phyloP scores from a whole-genome alignment of 2,113 vertebrate species.

The Phylloscopus trochiloides region DNA sequence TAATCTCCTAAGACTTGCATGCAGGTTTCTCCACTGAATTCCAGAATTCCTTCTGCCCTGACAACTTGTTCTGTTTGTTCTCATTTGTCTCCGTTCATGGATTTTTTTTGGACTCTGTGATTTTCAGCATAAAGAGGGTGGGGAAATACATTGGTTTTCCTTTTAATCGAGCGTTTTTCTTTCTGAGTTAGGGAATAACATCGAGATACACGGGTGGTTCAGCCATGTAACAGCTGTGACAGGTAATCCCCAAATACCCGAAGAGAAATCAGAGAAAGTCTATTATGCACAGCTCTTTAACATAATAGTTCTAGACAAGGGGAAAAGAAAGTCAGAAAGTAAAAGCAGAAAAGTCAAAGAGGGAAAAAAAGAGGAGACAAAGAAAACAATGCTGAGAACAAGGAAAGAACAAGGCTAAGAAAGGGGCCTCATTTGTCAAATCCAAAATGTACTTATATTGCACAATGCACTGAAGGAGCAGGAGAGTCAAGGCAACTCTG shows the following conservation, averaged over 20 bases:
- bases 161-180: constrained; percentile 29
- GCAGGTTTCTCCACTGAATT: constrained; percentile 50
- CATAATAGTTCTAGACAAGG: constrained; percentile 10
- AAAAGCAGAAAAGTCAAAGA: neutral
- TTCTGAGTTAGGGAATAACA: neutral
- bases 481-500: neutral
- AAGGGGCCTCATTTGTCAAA: neutral
- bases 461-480: neutral
- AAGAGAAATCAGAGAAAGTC: neutral
- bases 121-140: constrained; percentile 47
- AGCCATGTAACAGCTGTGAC: neutral
- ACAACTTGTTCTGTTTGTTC: constrained; percentile 66
- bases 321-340: constrained; percentile 11
- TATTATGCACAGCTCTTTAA: neutral
- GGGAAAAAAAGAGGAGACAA: neutral
- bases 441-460: neutral
- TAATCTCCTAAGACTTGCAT: constrained; percentile 62
- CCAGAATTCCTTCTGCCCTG: constrained; percentile 69
- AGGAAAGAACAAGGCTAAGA: neutral
- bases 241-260: neutral
- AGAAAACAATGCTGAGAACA: neutral
- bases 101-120: constrained; percentile 54
- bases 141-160: constrained; percentile 53
- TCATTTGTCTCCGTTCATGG: constrained; percentile 62
- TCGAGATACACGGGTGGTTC: neutral